These are phyloP conservation scores for Myathropa florea DNA, from an alignment of 2,888 invertebrate genomes.

Conservation along the genomic window DNA sequence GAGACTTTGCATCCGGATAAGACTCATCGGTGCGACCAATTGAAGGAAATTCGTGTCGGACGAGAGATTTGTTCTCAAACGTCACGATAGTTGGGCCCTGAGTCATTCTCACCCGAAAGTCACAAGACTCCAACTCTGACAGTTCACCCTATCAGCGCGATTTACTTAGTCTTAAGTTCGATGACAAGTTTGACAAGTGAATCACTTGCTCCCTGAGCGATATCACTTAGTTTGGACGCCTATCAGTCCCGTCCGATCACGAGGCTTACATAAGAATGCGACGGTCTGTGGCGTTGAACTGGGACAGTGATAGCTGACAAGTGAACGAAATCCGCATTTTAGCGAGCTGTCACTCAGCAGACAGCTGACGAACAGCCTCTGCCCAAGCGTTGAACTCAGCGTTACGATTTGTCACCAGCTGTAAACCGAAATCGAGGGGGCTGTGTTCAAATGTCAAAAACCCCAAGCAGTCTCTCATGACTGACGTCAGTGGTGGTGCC, in stretches of 20 bases:
- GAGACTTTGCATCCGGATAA: not conserved
- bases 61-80: not conserved
- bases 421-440: not conserved
- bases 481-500: not conserved
- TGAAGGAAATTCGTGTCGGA: no score
- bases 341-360: not conserved
- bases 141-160: not conserved
- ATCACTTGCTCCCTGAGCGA: not conserved
- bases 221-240: not conserved
- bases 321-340: not conserved
- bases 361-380: not conserved
- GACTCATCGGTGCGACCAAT: not conserved
- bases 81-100: not conserved
- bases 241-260: not conserved
- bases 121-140: not conserved
- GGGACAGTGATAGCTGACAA: not conserved
- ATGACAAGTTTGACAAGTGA: not conserved
- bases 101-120: not conserved
- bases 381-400: not conserved
- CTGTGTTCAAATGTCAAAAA: not conserved
- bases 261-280: not conserved
- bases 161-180: not conserved
- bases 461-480: not conserved
- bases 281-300: not conserved
- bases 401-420: not conserved